Percentiles rank a stretch among this genome's conserved stretches.
These are phyloP conservation scores for Rhinatrema bivittatum DNA, from an alignment of 2,797 vertebrate genomes.

Conservation along the genomic window DNA sequence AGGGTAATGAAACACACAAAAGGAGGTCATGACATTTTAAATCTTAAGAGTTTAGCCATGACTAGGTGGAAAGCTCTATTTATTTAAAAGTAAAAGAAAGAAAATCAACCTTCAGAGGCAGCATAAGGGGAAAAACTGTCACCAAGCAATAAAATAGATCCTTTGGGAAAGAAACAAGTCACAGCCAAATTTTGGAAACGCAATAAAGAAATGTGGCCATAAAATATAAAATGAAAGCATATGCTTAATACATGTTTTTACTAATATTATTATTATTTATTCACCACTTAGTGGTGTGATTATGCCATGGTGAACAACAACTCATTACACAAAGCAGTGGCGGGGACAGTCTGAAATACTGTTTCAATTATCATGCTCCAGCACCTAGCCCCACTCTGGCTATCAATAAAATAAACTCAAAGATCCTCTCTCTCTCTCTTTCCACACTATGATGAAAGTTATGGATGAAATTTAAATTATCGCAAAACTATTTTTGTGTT, in stretches of 20 bases:
- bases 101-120: slow-evolving; percentile 2
- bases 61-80: slow-evolving; percentile 11
- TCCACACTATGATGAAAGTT: slow-evolving; percentile 33
- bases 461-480: slow-evolving; percentile 15
- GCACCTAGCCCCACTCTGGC: slow-evolving; percentile 13
- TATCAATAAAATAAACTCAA: slow-evolving; percentile 27
- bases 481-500: too few species aligned
- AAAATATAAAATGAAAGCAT: slow-evolving; percentile 31
- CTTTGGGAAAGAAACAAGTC: slow-evolving; percentile 15
- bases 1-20: slow-evolving; percentile 15
- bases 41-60: slow-evolving; percentile 17
- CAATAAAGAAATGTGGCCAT: slow-evolving; percentile 26
- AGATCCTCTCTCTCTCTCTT: slow-evolving; percentile 8
- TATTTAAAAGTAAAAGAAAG: slow-evolving; percentile 31
- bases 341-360: slow-evolving; percentile 29
- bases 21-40: slow-evolving; percentile 2
- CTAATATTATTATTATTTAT: slow-evolving; percentile 20
- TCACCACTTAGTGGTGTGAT: slow-evolving; percentile 20
- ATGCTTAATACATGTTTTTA: slow-evolving; percentile 35
- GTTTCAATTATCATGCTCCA: slow-evolving; percentile 38
- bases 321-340: slow-evolving; percentile 24
- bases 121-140: too few species aligned
- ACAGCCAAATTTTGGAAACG: slow-evolving; percentile 26
- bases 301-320: slow-evolving; percentile 15
- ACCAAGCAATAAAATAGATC: slow-evolving; percentile 25